Conservation (phyloP, 2,113 vertebrate species). For the Anarrhichthys ocellatus region DNA sequence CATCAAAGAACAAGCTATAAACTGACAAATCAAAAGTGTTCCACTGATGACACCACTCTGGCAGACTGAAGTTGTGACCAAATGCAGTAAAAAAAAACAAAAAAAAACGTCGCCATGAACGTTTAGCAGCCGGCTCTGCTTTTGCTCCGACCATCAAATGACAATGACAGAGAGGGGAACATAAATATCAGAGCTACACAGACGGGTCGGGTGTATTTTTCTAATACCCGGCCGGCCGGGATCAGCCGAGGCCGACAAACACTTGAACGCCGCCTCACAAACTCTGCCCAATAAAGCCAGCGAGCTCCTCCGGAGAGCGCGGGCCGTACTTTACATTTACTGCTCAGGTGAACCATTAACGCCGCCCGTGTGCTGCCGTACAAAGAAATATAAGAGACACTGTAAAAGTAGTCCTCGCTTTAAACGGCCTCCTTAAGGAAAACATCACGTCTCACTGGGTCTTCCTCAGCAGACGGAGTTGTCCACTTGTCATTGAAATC, state of each 20-base stretch:
- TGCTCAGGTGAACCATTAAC: background rate
- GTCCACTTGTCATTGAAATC: no score
- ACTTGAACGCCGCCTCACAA: slow-evolving; percentile 1
- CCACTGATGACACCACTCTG: background rate
- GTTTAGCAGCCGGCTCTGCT: background rate
- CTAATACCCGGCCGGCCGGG: background rate
- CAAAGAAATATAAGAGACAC: no score
- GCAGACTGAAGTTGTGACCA: background rate
- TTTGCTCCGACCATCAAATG: background rate
- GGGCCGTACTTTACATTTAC: background rate
- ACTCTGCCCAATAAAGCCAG: background rate
- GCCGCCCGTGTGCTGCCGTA: no score
- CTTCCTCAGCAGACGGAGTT: no score
- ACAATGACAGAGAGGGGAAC: background rate
- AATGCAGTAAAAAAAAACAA: no score
- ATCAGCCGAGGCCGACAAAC: slow-evolving; percentile 8
- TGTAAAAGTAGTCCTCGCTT: no score
- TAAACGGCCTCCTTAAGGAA: no score
- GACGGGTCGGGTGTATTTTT: background rate
- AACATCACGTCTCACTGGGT: no score
- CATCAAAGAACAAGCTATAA: background rate
- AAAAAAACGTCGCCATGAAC: background rate
- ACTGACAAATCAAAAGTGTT: background rate
- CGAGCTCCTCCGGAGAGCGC: background rate
- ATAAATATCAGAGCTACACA: background rate